A percentile compares a stretch with the other conserved stretches of the same genome.
phyloP scores from a whole-genome alignment of 2,113 vertebrate genomes.

The Lampris incognitus region DNA sequence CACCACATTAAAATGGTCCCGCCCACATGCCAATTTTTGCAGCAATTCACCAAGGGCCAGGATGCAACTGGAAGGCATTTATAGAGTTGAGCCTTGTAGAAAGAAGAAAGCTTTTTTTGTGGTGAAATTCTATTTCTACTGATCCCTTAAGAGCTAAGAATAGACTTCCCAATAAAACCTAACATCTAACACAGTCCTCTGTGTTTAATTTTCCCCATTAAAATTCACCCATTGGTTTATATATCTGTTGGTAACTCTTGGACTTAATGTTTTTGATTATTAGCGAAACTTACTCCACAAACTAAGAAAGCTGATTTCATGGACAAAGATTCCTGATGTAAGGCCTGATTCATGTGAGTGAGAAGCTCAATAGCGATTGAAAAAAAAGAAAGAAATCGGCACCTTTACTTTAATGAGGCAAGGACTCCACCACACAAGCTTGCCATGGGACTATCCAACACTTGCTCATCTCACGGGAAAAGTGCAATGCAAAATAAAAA shows the following conservation, averaged over 20 bases:
- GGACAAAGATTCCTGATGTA: too few species aligned
- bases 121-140: slow-evolving; percentile 34
- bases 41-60: slow-evolving; percentile 47
- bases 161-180: slow-evolving; percentile 46
- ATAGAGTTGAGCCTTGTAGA: slow-evolving; percentile 35
- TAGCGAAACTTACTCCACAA: too few species aligned
- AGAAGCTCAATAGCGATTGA: too few species aligned
- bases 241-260: too few species aligned
- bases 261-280: too few species aligned
- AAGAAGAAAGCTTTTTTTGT: slow-evolving; percentile 9
- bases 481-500: slow-evolving; percentile 35
- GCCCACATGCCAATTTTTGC: slow-evolving; percentile 70
- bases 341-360: too few species aligned
- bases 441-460: neutral
- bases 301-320: too few species aligned
- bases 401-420: neutral
- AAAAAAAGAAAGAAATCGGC: too few species aligned
- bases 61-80: slow-evolving; percentile 64
- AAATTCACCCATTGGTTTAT: too few species aligned
- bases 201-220: too few species aligned
- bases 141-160: slow-evolving; percentile 39
- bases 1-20: slow-evolving; percentile 84
- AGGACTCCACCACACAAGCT: neutral
- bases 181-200: slow-evolving; percentile 13
- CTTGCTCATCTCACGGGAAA: slow-evolving; percentile 5